Conservation (phyloP, 2,888 invertebrate genomes). For the Apocheima hispidaria region DNA sequence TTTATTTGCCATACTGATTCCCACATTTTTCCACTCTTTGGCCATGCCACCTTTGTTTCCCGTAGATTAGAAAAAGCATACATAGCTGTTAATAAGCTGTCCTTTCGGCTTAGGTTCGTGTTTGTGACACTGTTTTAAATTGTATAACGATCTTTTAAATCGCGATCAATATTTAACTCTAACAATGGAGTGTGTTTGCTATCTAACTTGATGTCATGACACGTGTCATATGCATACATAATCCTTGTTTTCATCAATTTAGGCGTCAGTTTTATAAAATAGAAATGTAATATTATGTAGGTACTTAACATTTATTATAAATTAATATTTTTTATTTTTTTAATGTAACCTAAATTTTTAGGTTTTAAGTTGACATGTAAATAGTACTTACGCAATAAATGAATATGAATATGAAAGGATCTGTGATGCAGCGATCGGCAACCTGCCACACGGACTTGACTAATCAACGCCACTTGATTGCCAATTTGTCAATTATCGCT, state of each 20-base stretch:
- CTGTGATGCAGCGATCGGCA: slow-evolving; percentile 37
- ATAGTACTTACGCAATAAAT: too few species aligned
- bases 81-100: background rate
- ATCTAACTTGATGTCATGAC: background rate
- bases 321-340: too few species aligned
- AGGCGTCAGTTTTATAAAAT: too few species aligned
- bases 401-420: too few species aligned
- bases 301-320: too few species aligned
- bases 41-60: slow-evolving; percentile 7
- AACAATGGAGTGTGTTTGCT: background rate
- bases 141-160: background rate
- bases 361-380: too few species aligned
- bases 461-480: slow-evolving; percentile 75
- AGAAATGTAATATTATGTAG: too few species aligned
- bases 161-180: background rate
- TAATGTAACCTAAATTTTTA: too few species aligned
- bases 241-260: too few species aligned
- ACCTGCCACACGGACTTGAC: slow-evolving; percentile 49
- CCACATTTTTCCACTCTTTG: background rate
- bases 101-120: background rate
- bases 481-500: slow-evolving; percentile 74
- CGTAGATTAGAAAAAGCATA: background rate
- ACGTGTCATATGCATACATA: background rate
- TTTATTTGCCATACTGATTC: slow-evolving; percentile 19
- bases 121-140: background rate